A percentile compares a stretch with the other conserved stretches of the same genome.
These are phyloP conservation scores for Spodoptera exigua DNA, from an alignment of 2,888 invertebrate species.

Conservation along the genomic window DNA sequence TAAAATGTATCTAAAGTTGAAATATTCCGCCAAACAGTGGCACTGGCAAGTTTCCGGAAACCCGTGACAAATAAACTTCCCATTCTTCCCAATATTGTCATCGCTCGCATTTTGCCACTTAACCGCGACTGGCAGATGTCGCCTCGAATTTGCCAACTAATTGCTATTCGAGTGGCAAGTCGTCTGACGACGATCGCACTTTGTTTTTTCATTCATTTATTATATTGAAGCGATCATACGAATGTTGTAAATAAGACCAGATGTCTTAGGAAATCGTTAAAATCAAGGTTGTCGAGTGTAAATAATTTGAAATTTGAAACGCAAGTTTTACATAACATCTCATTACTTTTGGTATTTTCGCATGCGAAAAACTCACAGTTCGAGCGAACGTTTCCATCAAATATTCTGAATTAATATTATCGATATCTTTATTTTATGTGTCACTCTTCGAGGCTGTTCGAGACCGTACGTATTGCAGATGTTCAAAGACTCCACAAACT, in stretches of 20 bases:
- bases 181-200: conserved; percentile 15
- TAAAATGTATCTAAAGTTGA: conserved; percentile 12
- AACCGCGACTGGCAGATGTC: conserved; percentile 47
- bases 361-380: no score
- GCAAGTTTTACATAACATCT: no score
- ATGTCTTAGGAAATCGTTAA: neutral
- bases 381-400: no score
- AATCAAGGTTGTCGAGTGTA: neutral
- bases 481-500: no score
- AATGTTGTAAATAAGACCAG: neutral
- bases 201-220: conserved; percentile 15
- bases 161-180: conserved; percentile 41
- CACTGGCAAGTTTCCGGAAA: conserved; percentile 21
- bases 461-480: no score
- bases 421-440: no score
- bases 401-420: no score
- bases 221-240: neutral
- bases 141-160: conserved; percentile 39
- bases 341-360: no score
- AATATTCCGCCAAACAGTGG: conserved; percentile 14
- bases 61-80: conserved; percentile 17
- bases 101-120: conserved; percentile 35
- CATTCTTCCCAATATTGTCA: conserved; percentile 35
- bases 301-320: no score
- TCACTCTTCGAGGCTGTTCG: no score